Evolutionary conservation across 2,888 invertebrate species (phyloP).

Genomic region (Subacronicta megacephala): DNA sequence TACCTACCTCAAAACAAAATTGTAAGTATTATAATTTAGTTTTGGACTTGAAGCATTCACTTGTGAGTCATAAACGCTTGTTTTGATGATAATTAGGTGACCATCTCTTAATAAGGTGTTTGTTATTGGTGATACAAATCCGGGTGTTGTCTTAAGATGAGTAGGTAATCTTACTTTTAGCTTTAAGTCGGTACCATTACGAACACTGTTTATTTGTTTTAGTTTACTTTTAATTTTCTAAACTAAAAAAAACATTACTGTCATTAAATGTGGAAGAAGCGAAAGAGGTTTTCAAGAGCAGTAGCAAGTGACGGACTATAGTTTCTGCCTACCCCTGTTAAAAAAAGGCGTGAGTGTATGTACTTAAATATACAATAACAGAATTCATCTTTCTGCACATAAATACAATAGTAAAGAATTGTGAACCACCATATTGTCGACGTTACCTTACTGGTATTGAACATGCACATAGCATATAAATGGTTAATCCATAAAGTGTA

Average conservation of each 20-base stretch:
- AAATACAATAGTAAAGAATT: background rate
- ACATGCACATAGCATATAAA: background rate
- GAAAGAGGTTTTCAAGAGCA: no score
- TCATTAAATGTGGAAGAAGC: no score
- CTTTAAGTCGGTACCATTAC: no score
- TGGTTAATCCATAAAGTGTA: background rate
- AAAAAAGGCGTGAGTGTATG: no score
- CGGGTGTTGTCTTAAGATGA: slow-evolving; percentile 22
- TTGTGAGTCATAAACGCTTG: slow-evolving; percentile 33
- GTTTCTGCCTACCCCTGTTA: no score
- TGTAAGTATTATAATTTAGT: slow-evolving; percentile 35
- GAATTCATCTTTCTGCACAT: background rate
- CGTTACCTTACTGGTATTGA: background rate
- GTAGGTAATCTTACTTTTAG: no score
- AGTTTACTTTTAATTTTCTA: background rate
- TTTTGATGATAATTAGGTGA: slow-evolving; percentile 26
- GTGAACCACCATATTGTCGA: background rate
- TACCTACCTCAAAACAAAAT: slow-evolving; percentile 8
- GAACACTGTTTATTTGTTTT: no score
- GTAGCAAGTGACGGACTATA: no score
- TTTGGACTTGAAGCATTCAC: slow-evolving; percentile 41
- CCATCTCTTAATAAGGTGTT: slow-evolving; percentile 24
- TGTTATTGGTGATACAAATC: slow-evolving; percentile 19
- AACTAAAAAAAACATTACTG: no score
- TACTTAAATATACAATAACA: no score